phyloP scores from a whole-genome alignment of 53 echinoderm and acorn worm species.

The Holothuria scabra region DNA sequence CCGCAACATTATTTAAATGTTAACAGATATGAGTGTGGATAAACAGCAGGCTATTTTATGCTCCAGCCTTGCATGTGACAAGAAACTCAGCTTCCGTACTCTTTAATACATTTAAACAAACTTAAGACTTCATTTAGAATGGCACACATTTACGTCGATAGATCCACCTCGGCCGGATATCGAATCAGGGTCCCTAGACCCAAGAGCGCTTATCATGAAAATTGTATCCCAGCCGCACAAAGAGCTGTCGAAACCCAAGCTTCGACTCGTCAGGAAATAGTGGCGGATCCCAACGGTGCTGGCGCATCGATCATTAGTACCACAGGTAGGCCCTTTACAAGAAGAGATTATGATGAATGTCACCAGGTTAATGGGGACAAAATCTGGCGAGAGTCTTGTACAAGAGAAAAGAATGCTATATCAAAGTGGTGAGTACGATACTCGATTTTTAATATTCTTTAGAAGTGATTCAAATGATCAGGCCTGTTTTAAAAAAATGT shows the following conservation, averaged over 20 bases:
- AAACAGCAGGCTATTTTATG: no score
- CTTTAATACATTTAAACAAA: not conserved
- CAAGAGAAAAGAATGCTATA: conserved; percentile 71
- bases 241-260: conserved; percentile 42
- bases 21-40: no score
- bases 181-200: conserved; percentile 73
- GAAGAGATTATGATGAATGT: conserved; percentile 76
- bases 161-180: conserved; percentile 94
- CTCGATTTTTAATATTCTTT: no score
- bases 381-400: conserved; percentile 90
- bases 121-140: not conserved
- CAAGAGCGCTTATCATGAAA: conserved; percentile 92
- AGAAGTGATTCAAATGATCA: no score
- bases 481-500: no score
- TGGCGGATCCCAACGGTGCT: not conserved
- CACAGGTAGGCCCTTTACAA: conserved; percentile 60
- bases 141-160: conserved; percentile 62
- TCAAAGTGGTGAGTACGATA: conserved; percentile 76
- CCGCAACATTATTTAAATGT: no score
- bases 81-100: no score
- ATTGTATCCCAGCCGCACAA: conserved; percentile 79
- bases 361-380: conserved; percentile 78
- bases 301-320: conserved; percentile 15
- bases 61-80: no score
- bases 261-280: conserved; percentile 24